Evolutionary conservation across 2,113 vertebrate species (phyloP).

Genomic region (Notothenia coriiceps): DNA sequence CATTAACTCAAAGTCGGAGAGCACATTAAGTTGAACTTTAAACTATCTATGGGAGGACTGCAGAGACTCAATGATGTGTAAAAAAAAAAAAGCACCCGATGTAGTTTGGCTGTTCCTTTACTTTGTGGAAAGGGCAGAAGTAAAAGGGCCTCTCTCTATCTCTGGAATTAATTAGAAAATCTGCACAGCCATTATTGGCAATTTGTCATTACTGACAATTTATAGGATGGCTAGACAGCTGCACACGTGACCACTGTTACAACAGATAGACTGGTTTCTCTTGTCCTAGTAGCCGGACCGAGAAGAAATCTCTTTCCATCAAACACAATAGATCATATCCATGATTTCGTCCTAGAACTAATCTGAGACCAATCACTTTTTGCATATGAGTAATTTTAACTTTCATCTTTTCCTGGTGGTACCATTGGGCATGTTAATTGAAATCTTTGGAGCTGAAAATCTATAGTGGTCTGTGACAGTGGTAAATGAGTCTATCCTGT

Average conservation of each 20-base stretch:
- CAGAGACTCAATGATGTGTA: constrained; percentile 38
- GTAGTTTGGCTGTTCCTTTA: constrained; percentile 33
- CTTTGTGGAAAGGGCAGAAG: constrained; percentile 39
- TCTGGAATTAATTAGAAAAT: constrained; percentile 72
- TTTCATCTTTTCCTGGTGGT: constrained; percentile 20
- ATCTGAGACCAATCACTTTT: constrained; percentile 65
- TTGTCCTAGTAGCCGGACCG: constrained; percentile 26
- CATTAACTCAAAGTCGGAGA: constrained; percentile 39
- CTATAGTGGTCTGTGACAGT: constrained; percentile 53
- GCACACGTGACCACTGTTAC: constrained; percentile 37
- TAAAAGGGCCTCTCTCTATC: constrained; percentile 47
- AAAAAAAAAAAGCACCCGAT: constrained; percentile 8
- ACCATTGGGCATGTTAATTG: constrained; percentile 69
- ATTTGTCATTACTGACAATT: constrained; percentile 68
- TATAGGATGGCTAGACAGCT: constrained; percentile 55
- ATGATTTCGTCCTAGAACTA: constrained; percentile 61
- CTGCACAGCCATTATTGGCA: constrained; percentile 34
- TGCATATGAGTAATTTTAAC: constrained; percentile 65
- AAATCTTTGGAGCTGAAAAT: constrained; percentile 48
- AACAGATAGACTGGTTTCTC: constrained; percentile 47
- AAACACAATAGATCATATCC: constrained; percentile 68
- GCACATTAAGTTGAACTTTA: constrained; percentile 55
- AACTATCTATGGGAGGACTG: constrained; percentile 11
- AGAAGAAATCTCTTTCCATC: constrained; percentile 68
- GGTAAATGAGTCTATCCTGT: constrained; percentile 54